Conservation (phyloP, 2,113 vertebrate genomes). For the Anhinga rufa region DNA sequence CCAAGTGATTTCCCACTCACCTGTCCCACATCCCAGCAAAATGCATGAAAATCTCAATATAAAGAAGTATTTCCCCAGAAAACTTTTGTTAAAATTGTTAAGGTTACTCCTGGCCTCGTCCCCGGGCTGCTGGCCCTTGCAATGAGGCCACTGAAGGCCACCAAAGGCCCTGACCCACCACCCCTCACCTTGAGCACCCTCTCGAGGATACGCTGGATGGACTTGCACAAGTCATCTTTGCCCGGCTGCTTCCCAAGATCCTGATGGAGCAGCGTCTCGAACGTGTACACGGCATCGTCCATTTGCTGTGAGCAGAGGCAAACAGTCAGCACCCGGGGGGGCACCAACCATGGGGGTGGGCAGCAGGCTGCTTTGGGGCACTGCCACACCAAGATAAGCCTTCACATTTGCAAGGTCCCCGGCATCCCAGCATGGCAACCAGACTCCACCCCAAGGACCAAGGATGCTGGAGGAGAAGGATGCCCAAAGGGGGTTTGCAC, state of each 20-base stretch:
- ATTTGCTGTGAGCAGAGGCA: slow-evolving; percentile 81
- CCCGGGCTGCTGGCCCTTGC: background rate
- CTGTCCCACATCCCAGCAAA: background rate
- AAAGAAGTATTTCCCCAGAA: background rate
- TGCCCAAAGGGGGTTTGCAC: background rate
- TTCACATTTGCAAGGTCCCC: background rate
- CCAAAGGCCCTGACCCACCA: fast-evolving
- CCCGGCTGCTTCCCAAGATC: slow-evolving; percentile 79
- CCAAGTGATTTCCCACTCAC: background rate
- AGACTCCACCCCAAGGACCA: background rate
- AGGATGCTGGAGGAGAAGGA: background rate
- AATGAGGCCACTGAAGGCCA: background rate
- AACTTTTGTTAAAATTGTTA: background rate
- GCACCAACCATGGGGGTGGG: background rate
- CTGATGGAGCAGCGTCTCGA: slow-evolving; percentile 93
- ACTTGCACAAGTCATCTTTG: slow-evolving; percentile 83
- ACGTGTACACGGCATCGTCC: slow-evolving; percentile 91
- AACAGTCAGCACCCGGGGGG: fast-evolving
- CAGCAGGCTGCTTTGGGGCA: background rate
- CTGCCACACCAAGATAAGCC: background rate
- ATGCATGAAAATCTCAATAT: background rate
- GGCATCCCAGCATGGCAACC: fast-evolving
- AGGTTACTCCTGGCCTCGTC: background rate
- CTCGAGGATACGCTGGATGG: slow-evolving; percentile 90
- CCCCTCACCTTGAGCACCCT: slow-evolving; percentile 90